Percentiles rank a stretch among this genome's conserved stretches.
These are phyloP conservation scores for Monopis laevigella DNA, from an alignment of 2,888 invertebrate species.

Conservation along the genomic window DNA sequence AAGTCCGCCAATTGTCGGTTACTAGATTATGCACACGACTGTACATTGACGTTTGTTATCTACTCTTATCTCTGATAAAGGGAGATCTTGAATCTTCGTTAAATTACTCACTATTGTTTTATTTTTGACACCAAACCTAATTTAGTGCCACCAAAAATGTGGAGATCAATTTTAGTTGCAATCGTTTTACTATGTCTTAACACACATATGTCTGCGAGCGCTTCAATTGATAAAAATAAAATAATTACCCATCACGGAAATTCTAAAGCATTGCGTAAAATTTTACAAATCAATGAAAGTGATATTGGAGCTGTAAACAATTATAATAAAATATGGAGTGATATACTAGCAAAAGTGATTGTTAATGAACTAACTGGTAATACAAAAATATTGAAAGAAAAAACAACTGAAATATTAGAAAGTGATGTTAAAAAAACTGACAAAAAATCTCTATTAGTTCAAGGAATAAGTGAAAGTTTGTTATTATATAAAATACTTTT, in stretches of 20 bases:
- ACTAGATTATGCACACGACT: neutral
- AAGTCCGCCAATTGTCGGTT: no score
- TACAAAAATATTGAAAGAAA: no score
- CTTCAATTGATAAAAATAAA: no score
- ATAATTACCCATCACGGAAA: neutral
- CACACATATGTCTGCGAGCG: neutral
- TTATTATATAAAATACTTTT: constrained; percentile 2
- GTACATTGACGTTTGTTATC: constrained; percentile 4
- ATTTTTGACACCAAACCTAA: neutral
- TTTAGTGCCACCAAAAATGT: no score
- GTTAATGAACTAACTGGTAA: neutral
- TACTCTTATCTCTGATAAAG: constrained; percentile 6
- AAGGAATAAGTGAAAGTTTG: constrained; percentile 1
- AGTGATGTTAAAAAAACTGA: neutral
- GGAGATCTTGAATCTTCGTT: neutral
- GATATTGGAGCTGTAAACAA: no score
- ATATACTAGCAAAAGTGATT: neutral
- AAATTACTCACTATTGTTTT: constrained; percentile 7
- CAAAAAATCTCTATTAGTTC: neutral
- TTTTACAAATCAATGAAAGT: no score
- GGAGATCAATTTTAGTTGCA: neutral
- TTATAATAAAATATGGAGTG: no score
- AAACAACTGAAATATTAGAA: neutral
- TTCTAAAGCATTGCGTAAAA: neutral
- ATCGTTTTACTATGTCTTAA: neutral